Evolutionary conservation across 2,888 invertebrate genomes (phyloP), one percentile per base, ranked within the genome.

Genomic region (Netelia virgata): DNA sequence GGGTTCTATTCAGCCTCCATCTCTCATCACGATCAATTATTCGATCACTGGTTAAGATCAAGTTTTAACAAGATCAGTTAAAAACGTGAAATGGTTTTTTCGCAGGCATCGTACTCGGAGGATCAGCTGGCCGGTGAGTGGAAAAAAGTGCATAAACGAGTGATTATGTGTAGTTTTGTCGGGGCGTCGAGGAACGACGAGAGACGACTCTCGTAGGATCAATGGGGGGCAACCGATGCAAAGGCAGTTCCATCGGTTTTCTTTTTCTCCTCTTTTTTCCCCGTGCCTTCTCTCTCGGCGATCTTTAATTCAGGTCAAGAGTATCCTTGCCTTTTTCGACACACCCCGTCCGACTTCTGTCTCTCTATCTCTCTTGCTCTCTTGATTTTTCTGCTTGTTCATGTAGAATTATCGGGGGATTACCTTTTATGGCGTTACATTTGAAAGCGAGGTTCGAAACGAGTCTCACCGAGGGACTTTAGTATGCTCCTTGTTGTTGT

Each of bases 101-200:
- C 95, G 84, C 95, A 97, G 98, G 97, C 97, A 91, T 97, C 97
- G 92, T 98, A 97, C 94, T 96, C 97, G 63, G 98, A 98, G 95
- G 98, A 98, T 95, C 98, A 98, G 95, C 96, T 98, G 95, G 97
- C 97, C 94, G 98, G 98, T 98, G 95, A 97, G 97, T 96, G 91
- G 88, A 90, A 88, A 87, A 87, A 23, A 68, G 57, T 8, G 36
- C 14, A 70, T 28, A 20, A 55, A 23, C 11, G 23, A 23, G 43
- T 41, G 36, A 63, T 53, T 10, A 57, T 64, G 55, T 36, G 36
- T 16, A 20, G 28, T 28, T 50, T 59, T 18, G 47, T 47, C 64
- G 55, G 64, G 36, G 14, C 47, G 28, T 28, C 23, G 41, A 55
- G 41, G 16, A 41, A 63, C 64, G 64, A 89, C 88, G 59, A 63